Percentiles rank a stretch among this genome's conserved stretches.
These are phyloP conservation scores for Platyura marginata DNA, from an alignment of 1,140 invertebrate genomes.

Conservation along the genomic window DNA sequence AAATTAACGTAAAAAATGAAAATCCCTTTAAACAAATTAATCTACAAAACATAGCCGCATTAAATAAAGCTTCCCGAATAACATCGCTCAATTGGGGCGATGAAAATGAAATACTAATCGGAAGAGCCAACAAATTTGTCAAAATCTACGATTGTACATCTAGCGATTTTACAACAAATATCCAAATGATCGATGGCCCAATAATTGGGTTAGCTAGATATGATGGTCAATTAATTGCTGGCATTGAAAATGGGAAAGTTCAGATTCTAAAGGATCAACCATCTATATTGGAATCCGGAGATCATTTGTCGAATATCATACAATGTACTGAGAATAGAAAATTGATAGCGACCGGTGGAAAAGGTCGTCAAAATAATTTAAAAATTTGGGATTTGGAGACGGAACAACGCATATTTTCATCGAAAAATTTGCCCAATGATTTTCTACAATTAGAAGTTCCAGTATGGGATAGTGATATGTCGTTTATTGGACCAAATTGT, in stretches of 20 bases:
- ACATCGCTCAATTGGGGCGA: conserved; percentile 50
- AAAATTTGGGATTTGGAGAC: conserved; percentile 30
- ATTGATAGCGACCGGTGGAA: conserved; percentile 27
- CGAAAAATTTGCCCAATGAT: conserved; percentile 47
- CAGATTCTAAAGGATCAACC: conserved; percentile 5
- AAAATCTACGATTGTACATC: conserved; percentile 11
- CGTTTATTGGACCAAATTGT: conserved; percentile 29
- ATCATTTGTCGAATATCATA: conserved; percentile 22
- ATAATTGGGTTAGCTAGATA: conserved; percentile 17
- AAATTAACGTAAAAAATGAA: conserved; percentile 13
- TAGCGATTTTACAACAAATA: conserved; percentile 3
- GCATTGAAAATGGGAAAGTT: conserved; percentile 15
- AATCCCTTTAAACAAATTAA: conserved; percentile 21
- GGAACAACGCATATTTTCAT: conserved; percentile 23
- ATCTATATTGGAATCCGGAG: conserved; percentile 10
- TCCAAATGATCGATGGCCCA: conserved; percentile 10
- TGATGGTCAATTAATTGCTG: conserved; percentile 16
- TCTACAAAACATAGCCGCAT: conserved; percentile 25
- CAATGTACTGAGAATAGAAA: conserved; percentile 21
- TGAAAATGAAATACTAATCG: conserved; percentile 46
- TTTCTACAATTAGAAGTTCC: conserved; percentile 57
- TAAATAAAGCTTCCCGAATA: conserved; percentile 34
- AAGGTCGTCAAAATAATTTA: conserved; percentile 31
- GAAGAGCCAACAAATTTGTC: conserved; percentile 12
- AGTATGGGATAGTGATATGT: conserved; percentile 53